phyloP scores from a whole-genome alignment of 2,113 vertebrate genomes.

The Talpa occidentalis region DNA sequence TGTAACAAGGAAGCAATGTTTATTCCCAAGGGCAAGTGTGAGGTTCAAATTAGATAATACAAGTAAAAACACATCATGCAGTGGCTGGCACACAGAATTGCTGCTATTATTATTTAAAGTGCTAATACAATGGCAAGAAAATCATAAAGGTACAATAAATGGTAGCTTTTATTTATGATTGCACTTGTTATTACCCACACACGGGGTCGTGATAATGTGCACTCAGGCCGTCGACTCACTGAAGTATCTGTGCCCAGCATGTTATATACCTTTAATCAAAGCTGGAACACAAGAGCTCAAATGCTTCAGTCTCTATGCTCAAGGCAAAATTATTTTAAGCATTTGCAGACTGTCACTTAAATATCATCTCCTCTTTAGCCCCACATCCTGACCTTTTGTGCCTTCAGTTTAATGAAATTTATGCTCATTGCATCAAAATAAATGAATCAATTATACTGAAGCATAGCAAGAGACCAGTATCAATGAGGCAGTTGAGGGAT shows the following conservation, averaged over 20 bases:
- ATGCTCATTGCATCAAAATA: constrained; percentile 41
- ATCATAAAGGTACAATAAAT: not conserved
- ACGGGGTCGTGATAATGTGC: not conserved
- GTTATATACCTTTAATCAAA: constrained; percentile 4
- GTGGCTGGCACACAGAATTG: not conserved
- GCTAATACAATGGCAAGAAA: not conserved
- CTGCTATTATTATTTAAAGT: not conserved
- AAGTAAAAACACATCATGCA: not conserved
- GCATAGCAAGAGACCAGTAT: not conserved
- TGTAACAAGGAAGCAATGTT: not conserved
- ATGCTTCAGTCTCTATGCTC: not conserved
- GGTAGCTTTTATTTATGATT: not conserved
- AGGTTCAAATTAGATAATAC: not conserved
- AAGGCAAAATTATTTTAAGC: not conserved
- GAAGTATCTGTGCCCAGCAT: not conserved
- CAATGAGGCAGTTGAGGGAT: not conserved
- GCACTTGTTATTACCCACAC: not conserved
- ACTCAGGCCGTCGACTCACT: not conserved
- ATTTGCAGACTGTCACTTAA: constrained; percentile 42
- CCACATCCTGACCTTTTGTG: not conserved
- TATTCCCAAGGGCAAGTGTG: not conserved
- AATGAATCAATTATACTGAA: constrained; percentile 40
- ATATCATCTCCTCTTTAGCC: not conserved
- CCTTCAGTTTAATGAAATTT: constrained; percentile 43
- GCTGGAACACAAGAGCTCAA: not conserved